These are phyloP conservation scores for Trachelus stipa DNA, from an alignment of 2,888 invertebrate genomes.

Conservation along the genomic window DNA sequence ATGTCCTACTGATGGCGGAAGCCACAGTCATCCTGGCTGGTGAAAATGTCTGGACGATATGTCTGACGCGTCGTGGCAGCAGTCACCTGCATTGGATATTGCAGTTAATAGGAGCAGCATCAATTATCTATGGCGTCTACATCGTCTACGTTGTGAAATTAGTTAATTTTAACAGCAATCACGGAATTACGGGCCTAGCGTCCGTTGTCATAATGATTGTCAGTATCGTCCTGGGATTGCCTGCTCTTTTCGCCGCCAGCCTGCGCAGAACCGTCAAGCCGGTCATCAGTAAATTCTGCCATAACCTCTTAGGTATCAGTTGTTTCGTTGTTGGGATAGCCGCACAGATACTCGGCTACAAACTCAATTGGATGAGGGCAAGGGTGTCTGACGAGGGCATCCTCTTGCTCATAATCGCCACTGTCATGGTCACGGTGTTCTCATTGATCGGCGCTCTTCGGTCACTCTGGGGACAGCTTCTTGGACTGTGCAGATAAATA, in stretches of 20 bases:
- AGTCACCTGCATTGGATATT: slow-evolving; percentile 69
- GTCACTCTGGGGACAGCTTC: slow-evolving; percentile 35
- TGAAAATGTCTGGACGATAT: slow-evolving; percentile 45
- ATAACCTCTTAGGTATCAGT: slow-evolving; percentile 69
- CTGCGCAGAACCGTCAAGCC: slow-evolving; percentile 68
- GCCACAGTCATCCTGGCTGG: slow-evolving; percentile 47
- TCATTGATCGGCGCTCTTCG: slow-evolving; percentile 42
- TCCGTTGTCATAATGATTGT: slow-evolving; percentile 68
- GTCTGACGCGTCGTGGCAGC: slow-evolving; percentile 42
- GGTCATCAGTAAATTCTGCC: slow-evolving; percentile 68
- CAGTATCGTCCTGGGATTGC: slow-evolving; percentile 68
- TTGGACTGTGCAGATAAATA: slow-evolving; percentile 11
- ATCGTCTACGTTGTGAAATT: slow-evolving; percentile 62
- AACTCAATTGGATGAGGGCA: slow-evolving; percentile 31
- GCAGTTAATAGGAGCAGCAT: slow-evolving; percentile 68
- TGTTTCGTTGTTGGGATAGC: slow-evolving; percentile 70
- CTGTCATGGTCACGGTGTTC: slow-evolving; percentile 37
- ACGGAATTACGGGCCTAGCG: slow-evolving; percentile 60
- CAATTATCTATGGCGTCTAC: slow-evolving; percentile 69
- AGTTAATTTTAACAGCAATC: slow-evolving; percentile 52
- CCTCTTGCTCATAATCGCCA: slow-evolving; percentile 32
- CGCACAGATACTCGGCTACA: slow-evolving; percentile 50
- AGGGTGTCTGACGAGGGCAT: slow-evolving; percentile 29
- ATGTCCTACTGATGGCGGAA: slow-evolving; percentile 58
- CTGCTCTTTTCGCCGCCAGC: slow-evolving; percentile 69